These are phyloP conservation scores for Pipistrellus pipistrellus DNA, from an alignment of 2,797 vertebrate genomes.

Conservation along the genomic window DNA sequence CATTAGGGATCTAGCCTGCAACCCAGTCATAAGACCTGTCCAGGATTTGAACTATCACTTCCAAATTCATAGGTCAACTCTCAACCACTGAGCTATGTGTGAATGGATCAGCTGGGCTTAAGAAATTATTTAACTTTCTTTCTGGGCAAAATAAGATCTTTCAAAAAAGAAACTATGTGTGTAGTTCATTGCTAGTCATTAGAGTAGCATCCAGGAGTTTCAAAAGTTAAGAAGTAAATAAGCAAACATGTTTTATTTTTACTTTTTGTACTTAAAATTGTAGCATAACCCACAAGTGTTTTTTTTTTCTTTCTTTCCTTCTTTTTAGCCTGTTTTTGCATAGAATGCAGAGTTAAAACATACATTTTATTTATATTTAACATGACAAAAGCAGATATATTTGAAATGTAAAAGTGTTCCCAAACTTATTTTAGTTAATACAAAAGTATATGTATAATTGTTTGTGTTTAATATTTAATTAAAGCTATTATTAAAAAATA, in stretches of 20 bases:
- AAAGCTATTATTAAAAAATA: neutral
- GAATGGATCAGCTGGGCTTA: too few relatives aligned
- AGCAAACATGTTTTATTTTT: neutral
- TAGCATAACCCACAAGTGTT: neutral
- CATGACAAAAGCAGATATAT: neutral
- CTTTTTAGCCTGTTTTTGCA: neutral
- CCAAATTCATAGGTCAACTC: too few relatives aligned
- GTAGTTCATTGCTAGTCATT: neutral
- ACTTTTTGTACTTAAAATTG: neutral
- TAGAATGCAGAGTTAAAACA: neutral
- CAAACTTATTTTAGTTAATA: slow-evolving; percentile 1
- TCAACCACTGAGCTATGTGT: too few relatives aligned
- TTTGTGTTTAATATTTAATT: neutral
- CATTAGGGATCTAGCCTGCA: too few relatives aligned
- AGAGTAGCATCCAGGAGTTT: neutral
- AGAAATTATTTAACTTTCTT: neutral
- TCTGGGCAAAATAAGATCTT: neutral
- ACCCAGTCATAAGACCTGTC: too few relatives aligned
- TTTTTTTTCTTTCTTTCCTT: neutral
- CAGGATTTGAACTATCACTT: too few relatives aligned
- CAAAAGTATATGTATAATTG: neutral
- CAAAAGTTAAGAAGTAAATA: neutral
- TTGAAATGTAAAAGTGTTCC: slow-evolving; percentile 1
- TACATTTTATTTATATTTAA: neutral
- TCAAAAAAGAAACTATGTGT: neutral